Conservation (phyloP, 2,888 invertebrate species). For the Cataglyphis albicans region DNA sequence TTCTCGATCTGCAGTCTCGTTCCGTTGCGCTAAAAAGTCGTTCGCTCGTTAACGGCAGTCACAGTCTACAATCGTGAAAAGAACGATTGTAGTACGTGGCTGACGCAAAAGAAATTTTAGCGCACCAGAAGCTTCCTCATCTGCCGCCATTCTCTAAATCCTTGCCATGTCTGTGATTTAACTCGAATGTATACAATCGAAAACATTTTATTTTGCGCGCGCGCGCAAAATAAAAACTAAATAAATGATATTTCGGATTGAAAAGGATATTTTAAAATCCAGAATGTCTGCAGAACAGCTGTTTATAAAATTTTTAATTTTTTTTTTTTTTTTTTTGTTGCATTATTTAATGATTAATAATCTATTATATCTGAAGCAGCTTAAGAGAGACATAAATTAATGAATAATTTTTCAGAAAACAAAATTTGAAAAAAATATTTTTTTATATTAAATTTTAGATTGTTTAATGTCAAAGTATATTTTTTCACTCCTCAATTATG, state of each 20-base stretch:
- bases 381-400: constrained; percentile 15
- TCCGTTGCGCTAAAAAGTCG: constrained; percentile 69
- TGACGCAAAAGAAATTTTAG: constrained; percentile 65
- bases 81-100: constrained; percentile 64
- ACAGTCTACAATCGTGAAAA: constrained; percentile 63
- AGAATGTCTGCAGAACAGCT: neutral
- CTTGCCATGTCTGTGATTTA: neutral
- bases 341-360: neutral
- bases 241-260: neutral
- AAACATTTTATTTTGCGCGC: neutral
- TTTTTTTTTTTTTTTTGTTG: neutral
- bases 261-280: neutral
- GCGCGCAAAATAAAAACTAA: neutral
- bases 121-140: constrained; percentile 54
- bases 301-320: constrained; percentile 1
- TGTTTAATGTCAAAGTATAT: neutral
- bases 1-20: constrained; percentile 47
- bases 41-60: constrained; percentile 70
- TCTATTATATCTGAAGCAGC: neutral
- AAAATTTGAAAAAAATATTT: neutral
- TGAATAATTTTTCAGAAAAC: neutral
- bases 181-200: constrained; percentile 5
- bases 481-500: neutral
- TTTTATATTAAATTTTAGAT: neutral
- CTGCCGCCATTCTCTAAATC: constrained; percentile 32